Evolutionary conservation across 2,113 vertebrate species (phyloP).

Genomic region (Callocephalon fimbriatum): DNA sequence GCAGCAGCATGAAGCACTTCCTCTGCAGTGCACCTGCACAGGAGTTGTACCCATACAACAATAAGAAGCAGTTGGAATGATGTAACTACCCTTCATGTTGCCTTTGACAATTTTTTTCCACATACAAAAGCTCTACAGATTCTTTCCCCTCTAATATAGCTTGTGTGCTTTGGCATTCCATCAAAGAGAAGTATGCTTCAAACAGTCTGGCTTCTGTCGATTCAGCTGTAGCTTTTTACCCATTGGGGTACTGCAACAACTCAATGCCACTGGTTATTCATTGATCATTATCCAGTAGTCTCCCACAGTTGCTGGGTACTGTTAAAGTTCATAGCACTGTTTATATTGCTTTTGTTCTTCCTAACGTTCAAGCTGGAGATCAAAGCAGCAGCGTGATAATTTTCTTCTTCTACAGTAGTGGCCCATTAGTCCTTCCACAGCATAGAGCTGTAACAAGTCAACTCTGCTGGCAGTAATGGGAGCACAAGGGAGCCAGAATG

Average conservation of each 20-base stretch:
- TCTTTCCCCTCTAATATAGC: background rate
- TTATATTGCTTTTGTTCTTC: background rate
- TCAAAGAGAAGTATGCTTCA: background rate
- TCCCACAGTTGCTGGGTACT: background rate
- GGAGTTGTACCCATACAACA: background rate
- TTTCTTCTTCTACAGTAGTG: background rate
- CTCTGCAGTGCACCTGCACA: background rate
- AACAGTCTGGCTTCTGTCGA: background rate
- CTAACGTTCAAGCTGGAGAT: background rate
- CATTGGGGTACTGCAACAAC: background rate
- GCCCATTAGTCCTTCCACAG: background rate
- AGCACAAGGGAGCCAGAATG: background rate
- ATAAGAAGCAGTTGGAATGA: background rate
- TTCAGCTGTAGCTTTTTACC: slow-evolving; percentile 23
- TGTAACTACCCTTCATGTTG: rapidly evolving
- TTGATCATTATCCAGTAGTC: background rate
- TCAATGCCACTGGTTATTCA: slow-evolving; percentile 23
- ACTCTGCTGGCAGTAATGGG: background rate
- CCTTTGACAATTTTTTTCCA: background rate
- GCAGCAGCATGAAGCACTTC: background rate
- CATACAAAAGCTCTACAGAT: background rate
- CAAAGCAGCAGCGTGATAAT: background rate
- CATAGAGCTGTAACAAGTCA: background rate
- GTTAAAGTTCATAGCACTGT: background rate
- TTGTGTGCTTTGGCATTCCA: slow-evolving; percentile 18